Percentiles rank a stretch among this genome's conserved stretches.
phyloP scores from a whole-genome alignment of 2,797 vertebrate species.

The Enteromius radiatus region DNA sequence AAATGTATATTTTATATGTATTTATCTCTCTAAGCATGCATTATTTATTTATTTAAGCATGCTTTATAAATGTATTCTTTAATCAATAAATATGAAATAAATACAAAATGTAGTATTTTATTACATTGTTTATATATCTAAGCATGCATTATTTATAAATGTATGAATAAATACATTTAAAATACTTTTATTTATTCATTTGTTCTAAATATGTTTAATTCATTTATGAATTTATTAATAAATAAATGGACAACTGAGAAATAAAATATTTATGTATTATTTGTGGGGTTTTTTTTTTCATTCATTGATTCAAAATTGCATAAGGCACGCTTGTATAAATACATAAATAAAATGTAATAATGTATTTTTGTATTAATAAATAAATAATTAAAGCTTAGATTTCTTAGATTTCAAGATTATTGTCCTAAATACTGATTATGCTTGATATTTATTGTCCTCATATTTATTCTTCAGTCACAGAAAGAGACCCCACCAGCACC shows the following conservation, averaged over 20 bases:
- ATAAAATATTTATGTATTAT: neutral
- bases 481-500: conserved; percentile 71
- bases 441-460: neutral
- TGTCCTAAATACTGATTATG: neutral
- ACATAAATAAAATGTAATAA: too few relatives aligned
- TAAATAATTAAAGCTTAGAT: neutral
- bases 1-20: neutral
- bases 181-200: neutral
- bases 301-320: too few relatives aligned
- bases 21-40: too few relatives aligned
- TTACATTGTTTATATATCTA: neutral
- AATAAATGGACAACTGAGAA: neutral
- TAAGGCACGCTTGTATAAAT: too few relatives aligned
- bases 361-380: neutral
- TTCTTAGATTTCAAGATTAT: neutral
- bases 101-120: neutral
- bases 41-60: neutral
- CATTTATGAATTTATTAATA: neutral
- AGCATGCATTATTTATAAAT: neutral
- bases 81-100: neutral
- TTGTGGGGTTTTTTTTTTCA: neutral
- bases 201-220: neutral
- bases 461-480: conserved; percentile 70
- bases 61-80: too few relatives aligned
- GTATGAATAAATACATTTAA: neutral